Evolutionary conservation across 1,140 invertebrate genomes (phyloP).

Genomic region (Papilio glaucus): DNA sequence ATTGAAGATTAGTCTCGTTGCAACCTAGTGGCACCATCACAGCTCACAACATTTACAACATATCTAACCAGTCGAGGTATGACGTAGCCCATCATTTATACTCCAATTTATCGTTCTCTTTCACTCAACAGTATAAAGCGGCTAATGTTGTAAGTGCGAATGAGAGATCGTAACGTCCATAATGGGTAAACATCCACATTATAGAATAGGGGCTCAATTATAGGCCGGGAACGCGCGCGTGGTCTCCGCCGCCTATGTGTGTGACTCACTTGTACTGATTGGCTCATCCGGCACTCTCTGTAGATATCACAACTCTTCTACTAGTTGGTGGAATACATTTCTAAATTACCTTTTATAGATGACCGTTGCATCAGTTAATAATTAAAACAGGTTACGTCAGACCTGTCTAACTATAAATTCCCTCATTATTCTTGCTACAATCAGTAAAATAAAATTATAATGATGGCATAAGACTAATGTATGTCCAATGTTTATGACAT

Average conservation of each 20-base stretch:
- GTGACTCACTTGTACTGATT: conserved; percentile 74
- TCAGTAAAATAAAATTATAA: conserved; percentile 22
- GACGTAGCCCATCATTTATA: conserved; percentile 46
- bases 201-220: conserved; percentile 61
- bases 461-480: conserved; percentile 19
- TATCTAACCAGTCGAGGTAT: conserved; percentile 52
- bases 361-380: neutral
- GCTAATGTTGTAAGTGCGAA: conserved; percentile 51
- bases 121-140: conserved; percentile 44
- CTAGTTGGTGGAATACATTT: conserved; percentile 42
- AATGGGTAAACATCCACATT: conserved; percentile 53
- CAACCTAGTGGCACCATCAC: conserved; percentile 40
- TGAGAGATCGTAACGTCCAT: conserved; percentile 51
- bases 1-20: conserved; percentile 33
- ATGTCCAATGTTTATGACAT: conserved; percentile 26
- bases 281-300: conserved; percentile 72
- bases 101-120: conserved; percentile 50
- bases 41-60: conserved; percentile 53
- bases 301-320: conserved; percentile 65
- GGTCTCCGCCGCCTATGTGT: conserved; percentile 41
- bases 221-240: conserved; percentile 49
- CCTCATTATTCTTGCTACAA: conserved; percentile 3
- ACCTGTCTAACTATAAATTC: neutral
- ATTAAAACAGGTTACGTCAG: neutral
- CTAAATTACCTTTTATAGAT: conserved; percentile 33